Conservation (phyloP, 2,113 vertebrate species). For the Zeus faber region DNA sequence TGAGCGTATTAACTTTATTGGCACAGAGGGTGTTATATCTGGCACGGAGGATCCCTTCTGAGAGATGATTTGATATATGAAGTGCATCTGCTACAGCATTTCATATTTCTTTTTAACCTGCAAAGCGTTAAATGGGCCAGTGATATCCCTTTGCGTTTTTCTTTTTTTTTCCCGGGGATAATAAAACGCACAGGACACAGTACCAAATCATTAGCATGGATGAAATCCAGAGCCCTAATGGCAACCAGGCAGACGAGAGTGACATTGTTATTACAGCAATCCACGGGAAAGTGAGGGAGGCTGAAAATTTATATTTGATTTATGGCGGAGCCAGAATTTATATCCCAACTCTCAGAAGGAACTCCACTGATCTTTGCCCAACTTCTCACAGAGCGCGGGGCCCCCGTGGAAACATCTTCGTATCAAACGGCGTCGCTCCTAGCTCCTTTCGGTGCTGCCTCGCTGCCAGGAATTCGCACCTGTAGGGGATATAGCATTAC, state of each 20-base stretch:
- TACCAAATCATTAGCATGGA: slow-evolving; percentile 65
- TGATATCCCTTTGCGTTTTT: slow-evolving; percentile 43
- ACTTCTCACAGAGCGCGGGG: slow-evolving; percentile 48
- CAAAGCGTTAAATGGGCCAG: slow-evolving; percentile 65
- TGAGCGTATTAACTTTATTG: slow-evolving; percentile 53
- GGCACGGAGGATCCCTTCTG: slow-evolving; percentile 53
- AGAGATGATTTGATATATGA: slow-evolving; percentile 47
- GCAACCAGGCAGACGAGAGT: slow-evolving; percentile 65
- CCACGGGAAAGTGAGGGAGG: slow-evolving; percentile 60
- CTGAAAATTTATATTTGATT: slow-evolving; percentile 74
- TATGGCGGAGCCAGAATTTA: slow-evolving; percentile 72
- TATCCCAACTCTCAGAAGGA: slow-evolving; percentile 61
- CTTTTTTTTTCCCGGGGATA: slow-evolving; percentile 47
- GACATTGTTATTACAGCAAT: slow-evolving; percentile 75
- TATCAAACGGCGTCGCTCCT: slow-evolving; percentile 47
- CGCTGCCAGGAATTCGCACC: slow-evolving; percentile 68
- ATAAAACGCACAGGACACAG: slow-evolving; percentile 57
- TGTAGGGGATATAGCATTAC: slow-evolving; percentile 67
- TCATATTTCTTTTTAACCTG: slow-evolving; percentile 47
- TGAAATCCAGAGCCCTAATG: slow-evolving; percentile 62
- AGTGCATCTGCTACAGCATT: slow-evolving; percentile 55
- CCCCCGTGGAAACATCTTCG: slow-evolving; percentile 62
- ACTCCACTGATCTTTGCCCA: slow-evolving; percentile 62
- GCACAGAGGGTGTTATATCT: slow-evolving; percentile 63
- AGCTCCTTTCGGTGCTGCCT: slow-evolving; percentile 31